Base-by-base conservation (phyloP, 1,140 invertebrate species). In the Hylaeus anthracinus region DNA sequence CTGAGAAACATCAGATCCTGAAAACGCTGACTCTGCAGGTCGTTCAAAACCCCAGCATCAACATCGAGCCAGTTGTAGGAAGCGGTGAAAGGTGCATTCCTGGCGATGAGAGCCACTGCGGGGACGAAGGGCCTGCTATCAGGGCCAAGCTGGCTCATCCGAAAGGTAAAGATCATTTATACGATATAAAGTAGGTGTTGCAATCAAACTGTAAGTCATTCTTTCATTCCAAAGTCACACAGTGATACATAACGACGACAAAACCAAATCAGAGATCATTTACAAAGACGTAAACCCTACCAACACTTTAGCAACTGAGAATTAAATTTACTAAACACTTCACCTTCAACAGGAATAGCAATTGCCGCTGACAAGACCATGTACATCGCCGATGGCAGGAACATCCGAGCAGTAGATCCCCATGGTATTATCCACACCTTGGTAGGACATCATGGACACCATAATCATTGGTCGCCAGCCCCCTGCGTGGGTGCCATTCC, bases 51-150 rank as follows among this genome's bases (percentile, higher is more conserved):
- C 97, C 97, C 0, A 94, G 95, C 43, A 95, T 97, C 37, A 98
- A 98, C 91, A 97, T 96, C 81, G 98, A 98, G 92, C 94, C 97
- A 0, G 97, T 99, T 15, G 98, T 99, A 61, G 99, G 99, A 6
- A 99, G 96, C 89, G 98, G 98, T n/a, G 97, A 98, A 88, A 95
- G 98, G 82, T 99, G 99, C 93, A 97, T 98, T 73, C 98, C 98
- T 5, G 98, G 98, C 4, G 98, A 99, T 89, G 95, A 96, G 85
- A 94, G 95, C 51, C 97, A 97, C 76, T 99, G 99, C 93, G 99
- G 99, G 5, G 99, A 99, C 93, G 97, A 98, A 81, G 97, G 97
- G 67, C 96, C 96, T 41, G 98, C 99, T 8, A 95, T 97, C 41
- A 95, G 97, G 80, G 98, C 99, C 5, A 97, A 98, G 91, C 95